Base-by-base conservation (phyloP, 2,888 invertebrate species). In the Paralinhomoeus sp. region DNA sequence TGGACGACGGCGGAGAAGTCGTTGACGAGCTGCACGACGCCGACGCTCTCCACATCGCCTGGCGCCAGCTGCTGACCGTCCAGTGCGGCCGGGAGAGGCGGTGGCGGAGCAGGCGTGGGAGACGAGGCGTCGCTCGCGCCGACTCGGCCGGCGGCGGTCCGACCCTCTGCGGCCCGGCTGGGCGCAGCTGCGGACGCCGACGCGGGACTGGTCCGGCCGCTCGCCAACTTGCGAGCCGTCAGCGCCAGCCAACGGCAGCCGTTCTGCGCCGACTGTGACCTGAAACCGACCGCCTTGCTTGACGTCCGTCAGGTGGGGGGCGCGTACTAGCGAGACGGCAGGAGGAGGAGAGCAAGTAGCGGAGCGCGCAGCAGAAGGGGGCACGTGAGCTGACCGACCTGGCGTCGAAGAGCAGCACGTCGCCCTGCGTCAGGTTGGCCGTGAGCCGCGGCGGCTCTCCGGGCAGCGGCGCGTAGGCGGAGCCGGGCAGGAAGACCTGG, bases 401-500 rank as follows among this genome's bases (percentile, higher is more conserved):
- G n/a, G n/a, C n/a, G n/a, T n/a, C 31, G 12, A 12, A 9, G 12
- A 31, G 15, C 31, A 31, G 12, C 15, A 12, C 31, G 12, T 9
- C 15, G 15, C 20, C 37, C 22, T 5, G 22, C 37, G 3, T 21
- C 9, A 41, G 33, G 22, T 33, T 22, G 17, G 41, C 34, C 21
- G 31, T 41, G 21, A 41, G 34, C 5, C 41, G 33, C 3, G 22
- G 5, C 3, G 33, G 41, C 41, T 41, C 33, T 13, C 22, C 24
- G 17, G 34, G 34, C 34, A 7, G 41, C 7, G 18, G 3, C 41
- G 3, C 18, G 22, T 41, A 41, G 34, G 41, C 41, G 33, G 41
- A 41, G 21, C 41, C 41, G 22, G 41, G 41, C 21, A 41, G 33
- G 34, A 41, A 41, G 9, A 41, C 41, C 13, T n/a, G 17, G 3